Base-by-base conservation (phyloP, 2,888 invertebrate species). In the Metallyticus violacea region DNA sequence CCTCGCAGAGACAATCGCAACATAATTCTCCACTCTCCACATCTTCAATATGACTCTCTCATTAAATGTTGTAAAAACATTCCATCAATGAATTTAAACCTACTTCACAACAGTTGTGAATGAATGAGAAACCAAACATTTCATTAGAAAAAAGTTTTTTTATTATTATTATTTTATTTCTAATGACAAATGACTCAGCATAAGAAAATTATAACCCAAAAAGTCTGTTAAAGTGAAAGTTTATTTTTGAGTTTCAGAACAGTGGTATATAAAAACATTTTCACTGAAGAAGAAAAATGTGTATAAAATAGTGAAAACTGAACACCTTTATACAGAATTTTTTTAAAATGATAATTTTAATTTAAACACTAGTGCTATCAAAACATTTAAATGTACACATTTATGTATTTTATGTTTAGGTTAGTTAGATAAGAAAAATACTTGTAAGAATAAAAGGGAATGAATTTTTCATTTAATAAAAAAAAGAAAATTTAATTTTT, bases 1-100 rank as follows among this genome's bases (percentile, higher is more conserved):
- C 83, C 83, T 83, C 83, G 83, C 83, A 83, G 22, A 83, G 83
- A 83, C 83, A 83, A 62, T 62, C 40, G 2, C 40, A 62, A 62
- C 40, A 62, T 1, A 62, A 62, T n/a, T 22, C 40, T 62, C 40
- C 22, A 62, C 40, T 22, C 9, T 62, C 22, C 40, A 62, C 40
- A 15, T 22, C 40, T 22, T 62, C 40, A 62, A 62, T 62, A 62
- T 62, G 40, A 62, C 40, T 62, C 40, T n/a, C n/a, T 15, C 15
- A 15, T 62, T 62, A 62, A 15, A 62, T 62, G 22, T 62, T 62
- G 40, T 62, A 62, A 62, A 62, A 62, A 9, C 40, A 62, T 62
- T 62, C 40, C 40, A 62, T 62, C 40, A 62, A 22, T 9, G 40
- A 62, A 62, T 9, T 62, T 62, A 62, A 40, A 62, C 40, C 40